These are phyloP conservation scores for Melanotaenia boesemani DNA, from an alignment of 2,797 vertebrate species.

Conservation along the genomic window DNA sequence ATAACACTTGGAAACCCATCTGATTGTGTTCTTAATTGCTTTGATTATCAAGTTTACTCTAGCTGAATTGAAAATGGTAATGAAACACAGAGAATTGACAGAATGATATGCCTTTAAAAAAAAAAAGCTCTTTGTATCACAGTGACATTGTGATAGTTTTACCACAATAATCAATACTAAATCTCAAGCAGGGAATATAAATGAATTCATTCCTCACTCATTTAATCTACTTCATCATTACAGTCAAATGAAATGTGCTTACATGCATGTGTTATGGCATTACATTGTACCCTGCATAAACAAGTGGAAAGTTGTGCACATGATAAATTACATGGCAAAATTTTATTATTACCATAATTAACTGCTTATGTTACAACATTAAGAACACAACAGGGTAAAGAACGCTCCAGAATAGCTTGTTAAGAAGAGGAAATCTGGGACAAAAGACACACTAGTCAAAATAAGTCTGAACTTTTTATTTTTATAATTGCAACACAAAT, in stretches of 20 bases:
- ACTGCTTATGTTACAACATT: conserved; percentile 22
- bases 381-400: conserved; percentile 30
- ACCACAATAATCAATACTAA: conserved; percentile 38
- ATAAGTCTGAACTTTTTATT: neutral
- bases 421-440: neutral
- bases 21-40: conserved; percentile 84
- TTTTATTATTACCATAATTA: conserved; percentile 34
- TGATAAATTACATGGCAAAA: neutral
- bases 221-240: conserved; percentile 24
- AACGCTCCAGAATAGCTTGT: conserved; percentile 24
- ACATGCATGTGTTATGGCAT: conserved; percentile 22
- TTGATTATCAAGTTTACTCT: conserved; percentile 82
- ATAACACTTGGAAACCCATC: conserved; percentile 75
- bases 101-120: conserved; percentile 48
- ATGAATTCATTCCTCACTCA: conserved; percentile 18
- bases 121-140: conserved; percentile 30
- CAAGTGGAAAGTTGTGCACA: neutral
- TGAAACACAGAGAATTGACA: conserved; percentile 50
- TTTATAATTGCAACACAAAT: conserved; percentile 1
- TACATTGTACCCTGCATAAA: conserved; percentile 2
- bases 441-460: conserved; percentile 13
- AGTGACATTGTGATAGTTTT: conserved; percentile 55
- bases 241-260: conserved; percentile 27
- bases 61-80: conserved; percentile 78
- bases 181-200: conserved; percentile 27